Evolutionary conservation across 2,888 invertebrate species (phyloP).

Genomic region (Exocentrus adspersus): DNA sequence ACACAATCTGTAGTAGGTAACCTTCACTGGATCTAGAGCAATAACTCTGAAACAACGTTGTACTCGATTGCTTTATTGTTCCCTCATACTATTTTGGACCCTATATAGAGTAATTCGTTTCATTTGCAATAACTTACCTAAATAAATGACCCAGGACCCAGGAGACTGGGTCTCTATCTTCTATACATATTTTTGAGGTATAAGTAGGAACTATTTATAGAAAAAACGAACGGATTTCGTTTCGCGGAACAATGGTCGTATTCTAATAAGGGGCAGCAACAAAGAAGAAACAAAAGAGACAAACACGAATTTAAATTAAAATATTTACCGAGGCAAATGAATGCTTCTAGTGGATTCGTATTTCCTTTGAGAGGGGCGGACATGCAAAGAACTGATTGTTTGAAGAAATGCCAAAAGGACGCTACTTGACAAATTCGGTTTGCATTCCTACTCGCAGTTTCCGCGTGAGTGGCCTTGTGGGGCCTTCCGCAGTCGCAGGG

Average conservation of each 20-base stretch:
- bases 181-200: no score
- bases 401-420: conserved; percentile 56
- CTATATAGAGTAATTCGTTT: no score
- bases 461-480: conserved; percentile 49
- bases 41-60: no score
- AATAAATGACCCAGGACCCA: no score
- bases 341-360: conserved; percentile 44
- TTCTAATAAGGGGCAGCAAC: conserved; percentile 16
- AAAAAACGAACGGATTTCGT: no score
- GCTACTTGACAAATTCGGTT: conserved; percentile 62
- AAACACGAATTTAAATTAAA: conserved; percentile 53
- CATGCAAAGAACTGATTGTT: conserved; percentile 54
- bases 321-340: conserved; percentile 53
- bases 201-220: no score
- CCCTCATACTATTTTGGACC: no score
- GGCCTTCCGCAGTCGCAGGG: conserved; percentile 37
- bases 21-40: no score
- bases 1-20: no score
- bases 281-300: conserved; percentile 40
- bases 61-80: no score
- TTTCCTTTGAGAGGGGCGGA: conserved; percentile 42
- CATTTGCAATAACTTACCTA: no score
- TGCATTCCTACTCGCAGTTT: conserved; percentile 62
- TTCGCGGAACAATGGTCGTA: neutral
- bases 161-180: no score